phyloP scores from a whole-genome alignment of 2,888 invertebrate species.

The Gibbula magus region DNA sequence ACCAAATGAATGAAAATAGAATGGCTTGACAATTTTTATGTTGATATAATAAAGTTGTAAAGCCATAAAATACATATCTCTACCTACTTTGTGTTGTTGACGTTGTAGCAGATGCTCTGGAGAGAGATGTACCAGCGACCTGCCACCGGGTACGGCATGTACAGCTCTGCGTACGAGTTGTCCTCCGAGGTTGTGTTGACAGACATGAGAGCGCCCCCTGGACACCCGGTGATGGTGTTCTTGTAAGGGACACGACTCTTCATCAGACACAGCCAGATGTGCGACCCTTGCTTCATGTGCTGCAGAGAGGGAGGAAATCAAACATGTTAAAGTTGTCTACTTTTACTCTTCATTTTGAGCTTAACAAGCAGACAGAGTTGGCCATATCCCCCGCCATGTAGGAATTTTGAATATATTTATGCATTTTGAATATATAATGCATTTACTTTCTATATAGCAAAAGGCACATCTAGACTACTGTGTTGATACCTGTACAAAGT shows the following conservation, averaged over 20 bases:
- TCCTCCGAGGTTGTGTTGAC: constrained; percentile 43
- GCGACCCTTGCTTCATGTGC: constrained; percentile 42
- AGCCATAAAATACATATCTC: neutral
- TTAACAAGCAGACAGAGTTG: too few species aligned
- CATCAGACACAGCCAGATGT: constrained; percentile 55
- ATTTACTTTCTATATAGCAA: too few species aligned
- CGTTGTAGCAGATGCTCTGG: constrained; percentile 80
- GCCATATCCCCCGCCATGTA: too few species aligned
- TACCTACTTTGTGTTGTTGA: neutral
- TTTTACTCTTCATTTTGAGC: too few species aligned
- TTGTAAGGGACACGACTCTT: constrained; percentile 51
- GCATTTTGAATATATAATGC: too few species aligned
- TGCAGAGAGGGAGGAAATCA: constrained; percentile 22
- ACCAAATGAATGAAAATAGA: too few species aligned
- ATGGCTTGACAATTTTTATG: too few species aligned
- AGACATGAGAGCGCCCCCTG: constrained; percentile 46
- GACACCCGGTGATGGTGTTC: constrained; percentile 43
- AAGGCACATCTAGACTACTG: too few species aligned
- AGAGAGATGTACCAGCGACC: constrained; percentile 89
- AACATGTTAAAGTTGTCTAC: neutral
- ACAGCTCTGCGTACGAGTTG: constrained; percentile 66
- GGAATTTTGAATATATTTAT: too few species aligned
- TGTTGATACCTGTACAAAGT: too few species aligned
- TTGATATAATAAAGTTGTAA: too few species aligned
- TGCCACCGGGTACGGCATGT: constrained; percentile 88